Evolutionary conservation across 92 coral and sea anemone species (phyloP), one percentile per base, ranked within the genome.

Genomic region (Zoanthus solanderi): DNA sequence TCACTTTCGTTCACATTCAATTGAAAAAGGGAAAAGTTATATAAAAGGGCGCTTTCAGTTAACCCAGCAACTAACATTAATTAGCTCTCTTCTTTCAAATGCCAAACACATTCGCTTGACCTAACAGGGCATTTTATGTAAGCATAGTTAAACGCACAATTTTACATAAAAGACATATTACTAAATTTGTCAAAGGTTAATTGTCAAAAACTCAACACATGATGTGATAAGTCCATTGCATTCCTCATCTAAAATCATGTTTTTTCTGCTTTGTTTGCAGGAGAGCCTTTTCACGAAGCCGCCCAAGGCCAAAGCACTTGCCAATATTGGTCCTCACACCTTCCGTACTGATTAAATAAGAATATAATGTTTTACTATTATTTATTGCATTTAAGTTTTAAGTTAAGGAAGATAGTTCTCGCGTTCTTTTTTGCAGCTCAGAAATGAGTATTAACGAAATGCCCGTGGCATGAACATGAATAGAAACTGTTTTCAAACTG

Each of bases 251-350:
- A 9, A 65, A 37, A 37, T 37, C 42, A 37, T 17, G 44, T 50
- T 0, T 77, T 7, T 77, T 77, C 14, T 31, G 6, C 34, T 48
- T 77, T 77, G n/a, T 56, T 77, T n/a, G 48, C 82, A 77, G 82
- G 82, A 54, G 67, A 57, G 11, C 15, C 13, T 14, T 10, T 47
- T 53, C 68, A 32, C 7, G 81, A 76, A 47, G 67, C 53, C 67
- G 16, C 66, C 12, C 68, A 30, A 37, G 53, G 17, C 11, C 68
- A 30, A 37, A 77, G 37, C 3, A 1, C 68, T 5, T 54, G 67
- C 32, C 66, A 54, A 3, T 53, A 77, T 45, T 77, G 82, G 82
- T 13, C 82, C 13, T 63, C 65, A 12, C 82, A 30, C 67, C 82
- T 32, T 16, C 45, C 61, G 28, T 76, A 76, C 66, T 77, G 68